Percentiles rank a stretch among this genome's conserved stretches.
Evolutionary conservation across 2,113 vertebrate species (phyloP).

Genomic region (Nyctereutes procyonoides): DNA sequence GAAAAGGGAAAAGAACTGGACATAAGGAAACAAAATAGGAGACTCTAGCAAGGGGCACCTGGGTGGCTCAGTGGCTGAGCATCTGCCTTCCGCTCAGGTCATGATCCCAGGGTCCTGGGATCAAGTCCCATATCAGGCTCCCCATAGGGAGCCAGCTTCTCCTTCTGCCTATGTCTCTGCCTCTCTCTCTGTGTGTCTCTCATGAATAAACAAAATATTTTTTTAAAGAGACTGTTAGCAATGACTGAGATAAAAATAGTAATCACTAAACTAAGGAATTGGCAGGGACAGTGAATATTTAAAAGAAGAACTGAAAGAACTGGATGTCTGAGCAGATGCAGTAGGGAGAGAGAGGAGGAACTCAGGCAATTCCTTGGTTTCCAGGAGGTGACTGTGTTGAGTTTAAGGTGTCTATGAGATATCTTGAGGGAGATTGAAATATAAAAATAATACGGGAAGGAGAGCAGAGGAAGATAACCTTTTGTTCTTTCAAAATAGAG

Average conservation of each 20-base stretch:
- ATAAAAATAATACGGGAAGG: background rate
- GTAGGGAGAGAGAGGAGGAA: background rate
- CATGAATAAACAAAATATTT: too few relatives aligned
- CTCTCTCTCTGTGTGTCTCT: too few relatives aligned
- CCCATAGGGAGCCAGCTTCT: too few relatives aligned
- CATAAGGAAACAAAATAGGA: background rate
- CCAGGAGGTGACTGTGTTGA: background rate
- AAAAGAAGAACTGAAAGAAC: background rate
- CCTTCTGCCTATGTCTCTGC: too few relatives aligned
- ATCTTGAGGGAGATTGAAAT: background rate
- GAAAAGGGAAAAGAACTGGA: conserved; percentile 12
- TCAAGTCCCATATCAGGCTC: too few relatives aligned
- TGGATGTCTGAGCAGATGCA: background rate
- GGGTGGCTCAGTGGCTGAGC: too few relatives aligned
- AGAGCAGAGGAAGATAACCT: background rate
- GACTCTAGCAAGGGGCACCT: background rate
- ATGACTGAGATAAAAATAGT: conserved; percentile 19
- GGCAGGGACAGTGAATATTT: background rate
- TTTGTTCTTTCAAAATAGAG: background rate
- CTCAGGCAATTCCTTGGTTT: background rate
- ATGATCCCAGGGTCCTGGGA: too few relatives aligned
- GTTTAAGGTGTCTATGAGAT: background rate
- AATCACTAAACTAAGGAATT: conserved; percentile 19
- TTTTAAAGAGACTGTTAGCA: background rate
- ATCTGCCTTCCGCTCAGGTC: too few relatives aligned